These are phyloP conservation scores for Cosmia trapezina DNA, from an alignment of 2,888 invertebrate species.

Conservation along the genomic window DNA sequence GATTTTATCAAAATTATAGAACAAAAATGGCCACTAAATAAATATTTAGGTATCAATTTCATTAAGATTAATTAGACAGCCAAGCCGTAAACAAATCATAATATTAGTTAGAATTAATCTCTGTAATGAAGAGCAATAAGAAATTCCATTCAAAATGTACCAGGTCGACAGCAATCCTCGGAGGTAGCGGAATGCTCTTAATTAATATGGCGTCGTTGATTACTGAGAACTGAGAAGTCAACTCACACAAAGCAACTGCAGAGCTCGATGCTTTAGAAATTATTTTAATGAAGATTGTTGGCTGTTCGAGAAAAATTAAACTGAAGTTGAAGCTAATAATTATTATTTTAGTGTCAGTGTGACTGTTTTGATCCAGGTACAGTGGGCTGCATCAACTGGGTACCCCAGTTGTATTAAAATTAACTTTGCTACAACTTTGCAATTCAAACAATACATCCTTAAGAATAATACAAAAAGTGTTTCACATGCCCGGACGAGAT, in stretches of 20 bases:
- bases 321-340: not conserved
- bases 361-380: not conserved
- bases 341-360: not conserved
- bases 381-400: too few relatives aligned
- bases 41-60: slow-evolving; percentile 4
- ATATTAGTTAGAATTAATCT: slow-evolving; percentile 14
- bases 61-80: not conserved
- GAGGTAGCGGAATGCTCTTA: slow-evolving; percentile 42
- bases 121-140: slow-evolving; percentile 40
- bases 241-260: slow-evolving; percentile 28
- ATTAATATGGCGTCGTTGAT: slow-evolving; percentile 49
- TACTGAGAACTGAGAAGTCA: slow-evolving; percentile 29
- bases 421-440: too few relatives aligned
- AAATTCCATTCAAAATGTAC: slow-evolving; percentile 31
- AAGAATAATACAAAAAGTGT: too few relatives aligned
- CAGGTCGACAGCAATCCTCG: slow-evolving; percentile 32
- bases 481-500: too few relatives aligned
- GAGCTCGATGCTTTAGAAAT: slow-evolving; percentile 26
- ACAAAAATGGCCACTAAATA: not conserved
- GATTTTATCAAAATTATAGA: not conserved
- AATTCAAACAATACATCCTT: too few relatives aligned
- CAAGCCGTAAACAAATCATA: slow-evolving; percentile 15
- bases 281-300: slow-evolving; percentile 30
- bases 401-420: too few relatives aligned
- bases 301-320: slow-evolving; percentile 1